Conservation (phyloP, 2,888 invertebrate genomes). For the Asteroscopus sphinx region DNA sequence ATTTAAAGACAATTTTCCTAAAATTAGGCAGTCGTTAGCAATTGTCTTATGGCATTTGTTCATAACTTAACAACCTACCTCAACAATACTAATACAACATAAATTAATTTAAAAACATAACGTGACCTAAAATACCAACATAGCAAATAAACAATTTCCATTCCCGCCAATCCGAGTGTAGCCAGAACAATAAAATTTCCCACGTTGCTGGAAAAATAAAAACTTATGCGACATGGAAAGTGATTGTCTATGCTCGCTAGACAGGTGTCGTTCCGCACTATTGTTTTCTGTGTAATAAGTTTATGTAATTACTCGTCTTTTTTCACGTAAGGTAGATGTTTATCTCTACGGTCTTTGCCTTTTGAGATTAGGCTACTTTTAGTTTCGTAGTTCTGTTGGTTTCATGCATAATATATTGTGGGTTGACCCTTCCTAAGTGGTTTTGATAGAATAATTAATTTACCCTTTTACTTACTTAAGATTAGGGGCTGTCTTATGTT, state of each 20-base stretch:
- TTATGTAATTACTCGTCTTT: slow-evolving; percentile 56
- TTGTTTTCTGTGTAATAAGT: slow-evolving; percentile 56
- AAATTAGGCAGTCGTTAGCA: no score
- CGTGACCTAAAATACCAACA: slow-evolving; percentile 13
- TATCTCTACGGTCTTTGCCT: slow-evolving; percentile 47
- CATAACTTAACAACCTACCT: slow-evolving; percentile 26
- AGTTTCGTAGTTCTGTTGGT: slow-evolving; percentile 14
- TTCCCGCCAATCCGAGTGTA: slow-evolving; percentile 59
- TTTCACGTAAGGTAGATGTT: slow-evolving; percentile 51
- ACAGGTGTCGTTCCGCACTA: slow-evolving; percentile 57
- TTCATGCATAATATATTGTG: slow-evolving; percentile 24
- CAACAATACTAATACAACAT: slow-evolving; percentile 28
- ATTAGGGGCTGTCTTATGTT: slow-evolving; percentile 13
- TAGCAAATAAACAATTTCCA: slow-evolving; percentile 43
- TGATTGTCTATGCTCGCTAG: slow-evolving; percentile 59
- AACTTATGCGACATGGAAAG: slow-evolving; percentile 61
- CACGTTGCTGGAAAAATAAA: slow-evolving; percentile 63
- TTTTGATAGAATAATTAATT: slow-evolving; percentile 45
- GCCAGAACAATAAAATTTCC: slow-evolving; percentile 63
- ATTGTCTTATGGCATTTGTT: no score
- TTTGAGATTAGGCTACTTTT: slow-evolving; percentile 49
- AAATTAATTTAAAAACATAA: slow-evolving; percentile 13
- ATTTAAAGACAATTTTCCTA: no score
- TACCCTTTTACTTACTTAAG: slow-evolving; percentile 33
- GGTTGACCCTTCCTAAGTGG: slow-evolving; percentile 42